Evolutionary conservation across 2,888 invertebrate species (phyloP), one percentile per base, ranked within the genome.

Genomic region (Poecilus cupreus): DNA sequence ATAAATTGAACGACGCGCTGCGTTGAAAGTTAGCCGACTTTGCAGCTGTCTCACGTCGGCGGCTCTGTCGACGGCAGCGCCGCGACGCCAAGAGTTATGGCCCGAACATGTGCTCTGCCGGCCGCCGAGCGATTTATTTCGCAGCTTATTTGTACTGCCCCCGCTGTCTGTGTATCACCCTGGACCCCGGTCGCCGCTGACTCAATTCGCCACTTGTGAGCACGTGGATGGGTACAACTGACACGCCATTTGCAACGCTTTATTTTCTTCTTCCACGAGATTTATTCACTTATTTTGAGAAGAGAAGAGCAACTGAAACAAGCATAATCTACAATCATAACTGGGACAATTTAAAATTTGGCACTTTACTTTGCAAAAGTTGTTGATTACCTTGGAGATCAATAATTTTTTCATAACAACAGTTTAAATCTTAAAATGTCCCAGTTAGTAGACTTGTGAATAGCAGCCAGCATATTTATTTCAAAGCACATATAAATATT

Each of bases 1-100:
- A 81, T 75, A 81, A 81, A 81, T 81, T 74, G 81, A 75, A 75
- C 46, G 60, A 18, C 57, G 72, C 20, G 16, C 16, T 20, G 64
- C 75, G 81, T 75, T 81, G 81, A 81, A 81, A 81, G 75, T 74
- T 81, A 80, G 37, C 81, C 74, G 46, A 37, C 43, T 26, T 60
- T 24, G 81, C 81, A 81, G 81, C 81, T 81, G 81, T 81, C 75
- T 43, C 81, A 81, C 74, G 81, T 81, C 75, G 80, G 51, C 39
- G 80, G 79, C 64, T 26, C 46, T 79, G 79, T 57, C 79, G 46
- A 32, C 72, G 74, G 20, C 70, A 26, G 13, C 70, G 72, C 54
- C 54, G 39, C 37, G 72, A 43, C 43, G 46, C 72, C 22, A 51
- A 51, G 80, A 80, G 24, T 80, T 80, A 80, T 80, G 80, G 72